Evolutionary conservation across 1,140 invertebrate genomes (phyloP), one percentile per base, ranked within the genome.

Genomic region (Bactericera cockerelli): DNA sequence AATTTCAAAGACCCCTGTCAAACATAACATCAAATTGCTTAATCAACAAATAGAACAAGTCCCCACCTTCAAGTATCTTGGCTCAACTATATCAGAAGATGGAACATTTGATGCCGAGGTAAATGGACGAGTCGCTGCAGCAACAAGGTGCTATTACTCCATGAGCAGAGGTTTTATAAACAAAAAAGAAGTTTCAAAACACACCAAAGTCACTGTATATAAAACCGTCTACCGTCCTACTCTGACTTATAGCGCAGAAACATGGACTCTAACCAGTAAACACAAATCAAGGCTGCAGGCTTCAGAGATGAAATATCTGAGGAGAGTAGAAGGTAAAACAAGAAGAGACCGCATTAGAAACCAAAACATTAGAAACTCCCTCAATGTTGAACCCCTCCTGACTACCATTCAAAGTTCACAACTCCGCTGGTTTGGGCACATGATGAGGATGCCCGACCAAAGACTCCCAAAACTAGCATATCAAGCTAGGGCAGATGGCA

Each of bases 331-430:
- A 33, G 56, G 56, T 22, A 33, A 57, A 31, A 57, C 26, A 57
- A 57, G 26, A 57, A 57, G 1, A 57, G 26, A 57, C 33, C 28
- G 56, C 28, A 57, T 57, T 16, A 25, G 56, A 57, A 57, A 57
- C 2, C 13, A 8, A 33, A 57, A 16, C n/a, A 36, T 57, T 22
- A 14, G 26, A 22, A 33, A 16, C 36, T 1, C 26, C 16, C 28
- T 57, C 2, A 31, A 38, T 31, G n/a, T 33, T 6, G 28, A 28
- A 26, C 28, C 56, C 10, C 22, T 57, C 10, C 1, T 1, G 28
- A 57, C 26, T 33, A 16, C 26, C 21, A 57, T 31, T 1, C 3
- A 31, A 31, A 31, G 14, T 16, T 14, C 26, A 1, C 26, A 28
- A 36, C 26, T 57, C 26, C 26, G 36, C 26, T 57, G 25, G 56